A percentile compares a stretch with the other conserved stretches of the same genome.
Evolutionary conservation across 2,797 vertebrate genomes (phyloP).

Genomic region (Myiotriccus ornatus): DNA sequence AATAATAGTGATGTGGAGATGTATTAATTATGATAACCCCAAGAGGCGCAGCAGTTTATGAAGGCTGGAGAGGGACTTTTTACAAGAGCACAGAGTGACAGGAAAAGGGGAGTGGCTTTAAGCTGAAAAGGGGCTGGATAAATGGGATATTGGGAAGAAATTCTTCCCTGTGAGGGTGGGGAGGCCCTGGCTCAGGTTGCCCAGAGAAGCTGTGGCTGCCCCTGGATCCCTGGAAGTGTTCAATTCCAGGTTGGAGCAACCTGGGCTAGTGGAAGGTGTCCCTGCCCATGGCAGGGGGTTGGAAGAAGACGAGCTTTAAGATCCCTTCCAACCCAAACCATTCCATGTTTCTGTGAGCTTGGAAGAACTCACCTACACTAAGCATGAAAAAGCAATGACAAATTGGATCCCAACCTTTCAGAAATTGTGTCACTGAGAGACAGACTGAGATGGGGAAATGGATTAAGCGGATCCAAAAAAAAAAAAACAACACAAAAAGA

Average conservation of each 20-base stretch:
- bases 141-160: neutral
- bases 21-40: neutral
- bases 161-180: rapidly evolving
- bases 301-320: neutral
- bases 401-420: neutral
- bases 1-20: neutral
- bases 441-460: neutral
- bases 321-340: neutral
- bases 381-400: neutral
- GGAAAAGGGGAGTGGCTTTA: neutral
- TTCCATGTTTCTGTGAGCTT: neutral
- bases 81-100: neutral
- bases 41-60: neutral
- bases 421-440: neutral
- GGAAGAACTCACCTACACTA: neutral
- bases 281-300: neutral
- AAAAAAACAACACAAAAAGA: neutral
- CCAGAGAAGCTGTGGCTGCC: neutral
- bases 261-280: rapidly evolving
- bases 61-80: neutral
- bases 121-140: neutral
- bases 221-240: neutral
- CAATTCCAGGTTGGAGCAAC: rapidly evolving
- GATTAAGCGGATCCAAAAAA: neutral
- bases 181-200: neutral